Conservation (phyloP, 92 coral and sea anemone species). For the Diadumene lineata region DNA sequence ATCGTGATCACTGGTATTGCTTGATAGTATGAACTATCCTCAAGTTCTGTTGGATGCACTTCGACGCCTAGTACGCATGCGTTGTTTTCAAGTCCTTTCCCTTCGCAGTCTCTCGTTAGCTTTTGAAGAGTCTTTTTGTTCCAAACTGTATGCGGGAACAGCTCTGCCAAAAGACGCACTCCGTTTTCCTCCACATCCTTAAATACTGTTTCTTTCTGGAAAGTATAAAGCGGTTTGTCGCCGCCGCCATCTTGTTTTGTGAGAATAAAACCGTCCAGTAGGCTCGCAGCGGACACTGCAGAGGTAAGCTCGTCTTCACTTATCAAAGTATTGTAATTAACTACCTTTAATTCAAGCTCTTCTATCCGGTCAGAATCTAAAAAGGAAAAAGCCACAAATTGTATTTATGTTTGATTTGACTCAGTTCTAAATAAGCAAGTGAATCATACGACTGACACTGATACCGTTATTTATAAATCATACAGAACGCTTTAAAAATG, state of each 20-base stretch:
- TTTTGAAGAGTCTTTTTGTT: constrained; percentile 2
- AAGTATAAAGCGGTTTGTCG: constrained; percentile 4
- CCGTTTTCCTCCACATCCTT: constrained; percentile 2
- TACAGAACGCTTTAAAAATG: too few species aligned
- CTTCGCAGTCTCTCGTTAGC: constrained; percentile 9
- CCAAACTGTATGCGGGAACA: constrained; percentile 5
- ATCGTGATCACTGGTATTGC: constrained; percentile 15
- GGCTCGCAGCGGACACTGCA: constrained; percentile 14
- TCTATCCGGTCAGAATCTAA: constrained; percentile 14
- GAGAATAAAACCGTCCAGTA: constrained; percentile 21
- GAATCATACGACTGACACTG: too few species aligned
- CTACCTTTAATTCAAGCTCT: constrained; percentile 4
- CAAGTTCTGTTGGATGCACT: constrained; percentile 11
- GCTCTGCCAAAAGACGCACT: neutral
- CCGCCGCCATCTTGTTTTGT: constrained; percentile 3
- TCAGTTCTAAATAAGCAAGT: too few species aligned
- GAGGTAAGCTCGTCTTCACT: constrained; percentile 13
- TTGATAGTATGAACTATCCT: neutral
- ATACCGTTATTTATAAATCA: too few species aligned
- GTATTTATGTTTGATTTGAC: too few species aligned
- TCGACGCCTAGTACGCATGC: constrained; percentile 13
- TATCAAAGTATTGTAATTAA: neutral
- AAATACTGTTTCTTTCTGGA: constrained; percentile 1
- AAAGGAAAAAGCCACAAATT: too few species aligned
- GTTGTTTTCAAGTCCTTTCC: constrained; percentile 11